Percentiles rank a stretch among this genome's conserved stretches.
These are phyloP conservation scores for Lepisosteus oculatus DNA, from an alignment of 2,113 vertebrate genomes.

Conservation along the genomic window DNA sequence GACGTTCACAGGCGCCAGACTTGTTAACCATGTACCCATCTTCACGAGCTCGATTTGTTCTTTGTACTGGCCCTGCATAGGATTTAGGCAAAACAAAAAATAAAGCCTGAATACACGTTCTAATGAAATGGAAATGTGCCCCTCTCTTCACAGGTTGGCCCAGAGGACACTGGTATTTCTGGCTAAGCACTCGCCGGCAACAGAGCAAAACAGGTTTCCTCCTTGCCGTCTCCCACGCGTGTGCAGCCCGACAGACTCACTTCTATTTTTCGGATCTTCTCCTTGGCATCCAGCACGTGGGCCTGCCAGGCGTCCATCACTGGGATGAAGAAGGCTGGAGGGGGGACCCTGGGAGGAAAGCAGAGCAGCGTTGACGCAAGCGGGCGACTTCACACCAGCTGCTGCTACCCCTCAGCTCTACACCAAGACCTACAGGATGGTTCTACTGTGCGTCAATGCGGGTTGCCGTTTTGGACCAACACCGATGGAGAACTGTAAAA, in stretches of 20 bases:
- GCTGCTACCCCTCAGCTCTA: not conserved
- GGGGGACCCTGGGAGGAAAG: constrained; percentile 35
- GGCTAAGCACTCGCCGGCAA: no score
- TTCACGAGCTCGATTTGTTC: constrained; percentile 65
- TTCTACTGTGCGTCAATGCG: not conserved
- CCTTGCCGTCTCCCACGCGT: no score
- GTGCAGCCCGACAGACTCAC: constrained; percentile 31
- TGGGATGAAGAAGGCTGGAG: constrained; percentile 22
- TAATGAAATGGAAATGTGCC: not conserved
- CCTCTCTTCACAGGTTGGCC: no score
- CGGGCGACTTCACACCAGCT: not conserved
- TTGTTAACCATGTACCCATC: constrained; percentile 44
- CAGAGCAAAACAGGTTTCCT: no score
- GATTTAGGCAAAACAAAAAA: not conserved
- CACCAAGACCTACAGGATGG: not conserved
- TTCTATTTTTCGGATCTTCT: constrained; percentile 44
- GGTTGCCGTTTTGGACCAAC: not conserved
- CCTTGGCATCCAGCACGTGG: constrained; percentile 44
- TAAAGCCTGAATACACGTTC: not conserved
- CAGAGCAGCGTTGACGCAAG: no score
- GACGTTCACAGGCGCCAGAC: constrained; percentile 38
- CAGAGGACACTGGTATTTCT: no score
- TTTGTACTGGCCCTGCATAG: constrained; percentile 65
- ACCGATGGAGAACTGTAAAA: no score
- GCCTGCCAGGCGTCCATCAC: constrained; percentile 30